Evolutionary conservation across 2,888 invertebrate genomes (phyloP).

Genomic region (Dicranocentrus wangi): DNA sequence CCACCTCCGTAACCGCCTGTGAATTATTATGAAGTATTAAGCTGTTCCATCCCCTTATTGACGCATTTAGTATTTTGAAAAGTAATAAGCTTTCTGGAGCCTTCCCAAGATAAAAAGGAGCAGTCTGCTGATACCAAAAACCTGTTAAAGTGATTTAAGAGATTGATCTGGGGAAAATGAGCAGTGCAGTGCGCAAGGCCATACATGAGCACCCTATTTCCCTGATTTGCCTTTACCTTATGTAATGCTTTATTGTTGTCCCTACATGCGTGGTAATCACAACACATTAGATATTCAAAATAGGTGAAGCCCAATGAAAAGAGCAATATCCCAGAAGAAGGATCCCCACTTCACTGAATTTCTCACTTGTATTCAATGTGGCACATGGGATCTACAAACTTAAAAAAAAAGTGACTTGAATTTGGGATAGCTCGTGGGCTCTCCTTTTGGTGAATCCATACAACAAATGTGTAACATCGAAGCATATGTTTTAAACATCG

Average conservation of each 20-base stretch:
- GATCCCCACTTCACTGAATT: not conserved
- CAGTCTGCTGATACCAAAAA: no score
- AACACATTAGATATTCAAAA: conserved; percentile 60
- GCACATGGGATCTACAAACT: no score
- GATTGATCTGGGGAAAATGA: no score
- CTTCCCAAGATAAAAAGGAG: conserved; percentile 5
- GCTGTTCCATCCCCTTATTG: conserved; percentile 67
- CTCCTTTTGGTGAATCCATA: no score
- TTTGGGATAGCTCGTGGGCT: no score
- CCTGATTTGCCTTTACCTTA: no score
- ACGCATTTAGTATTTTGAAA: conserved; percentile 59
- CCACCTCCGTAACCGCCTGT: conserved; percentile 16
- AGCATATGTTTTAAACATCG: not conserved
- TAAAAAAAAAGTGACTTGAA: no score
- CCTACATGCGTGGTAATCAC: conserved; percentile 47
- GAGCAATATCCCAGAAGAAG: conserved; percentile 39
- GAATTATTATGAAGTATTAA: conserved; percentile 65
- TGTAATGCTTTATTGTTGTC: conserved; percentile 20
- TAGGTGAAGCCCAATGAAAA: conserved; percentile 55
- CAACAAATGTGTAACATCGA: not conserved
- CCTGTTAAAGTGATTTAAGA: no score
- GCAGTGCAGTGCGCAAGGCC: no score
- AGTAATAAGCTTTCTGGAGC: conserved; percentile 43
- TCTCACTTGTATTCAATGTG: no score
- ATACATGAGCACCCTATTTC: no score